Evolutionary conservation across 2,888 invertebrate species (phyloP).

Genomic region (Prosapia bicincta): DNA sequence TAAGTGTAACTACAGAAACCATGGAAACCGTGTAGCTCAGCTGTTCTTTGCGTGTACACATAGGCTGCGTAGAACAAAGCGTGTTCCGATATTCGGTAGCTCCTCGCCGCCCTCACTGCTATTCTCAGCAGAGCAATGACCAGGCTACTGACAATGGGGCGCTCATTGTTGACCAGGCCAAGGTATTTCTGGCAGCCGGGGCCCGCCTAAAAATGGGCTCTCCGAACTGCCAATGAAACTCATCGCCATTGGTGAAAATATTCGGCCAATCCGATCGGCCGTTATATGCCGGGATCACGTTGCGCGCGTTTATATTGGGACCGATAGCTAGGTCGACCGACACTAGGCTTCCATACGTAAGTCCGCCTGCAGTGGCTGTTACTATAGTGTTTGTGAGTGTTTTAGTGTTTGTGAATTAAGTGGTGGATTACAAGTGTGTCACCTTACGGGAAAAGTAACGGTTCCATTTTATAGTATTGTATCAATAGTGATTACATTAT

Average conservation of each 20-base stretch:
- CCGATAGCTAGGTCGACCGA: constrained; percentile 68
- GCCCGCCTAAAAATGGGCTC: constrained; percentile 31
- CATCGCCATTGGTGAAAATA: constrained; percentile 49
- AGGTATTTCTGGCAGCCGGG: constrained; percentile 25
- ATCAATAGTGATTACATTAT: background rate
- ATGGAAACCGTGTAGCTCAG: too few species aligned
- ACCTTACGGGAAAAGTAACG: background rate
- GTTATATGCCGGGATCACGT: constrained; percentile 66
- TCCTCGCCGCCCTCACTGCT: background rate
- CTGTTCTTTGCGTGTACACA: too few species aligned
- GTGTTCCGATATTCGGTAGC: background rate
- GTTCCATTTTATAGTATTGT: background rate
- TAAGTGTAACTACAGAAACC: too few species aligned
- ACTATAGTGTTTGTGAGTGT: background rate
- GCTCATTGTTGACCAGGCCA: constrained; percentile 5
- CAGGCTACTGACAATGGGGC: background rate
- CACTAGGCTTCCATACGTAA: constrained; percentile 98
- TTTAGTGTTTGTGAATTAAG: background rate
- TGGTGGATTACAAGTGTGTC: constrained; percentile 2
- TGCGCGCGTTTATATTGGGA: constrained; percentile 76
- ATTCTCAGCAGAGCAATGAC: background rate
- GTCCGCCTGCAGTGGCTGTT: constrained; percentile 49
- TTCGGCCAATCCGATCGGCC: constrained; percentile 48
- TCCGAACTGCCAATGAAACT: constrained; percentile 32
- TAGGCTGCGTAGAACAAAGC: background rate